Conservation (phyloP, 2,113 vertebrate genomes). For the Sapajus apella region DNA sequence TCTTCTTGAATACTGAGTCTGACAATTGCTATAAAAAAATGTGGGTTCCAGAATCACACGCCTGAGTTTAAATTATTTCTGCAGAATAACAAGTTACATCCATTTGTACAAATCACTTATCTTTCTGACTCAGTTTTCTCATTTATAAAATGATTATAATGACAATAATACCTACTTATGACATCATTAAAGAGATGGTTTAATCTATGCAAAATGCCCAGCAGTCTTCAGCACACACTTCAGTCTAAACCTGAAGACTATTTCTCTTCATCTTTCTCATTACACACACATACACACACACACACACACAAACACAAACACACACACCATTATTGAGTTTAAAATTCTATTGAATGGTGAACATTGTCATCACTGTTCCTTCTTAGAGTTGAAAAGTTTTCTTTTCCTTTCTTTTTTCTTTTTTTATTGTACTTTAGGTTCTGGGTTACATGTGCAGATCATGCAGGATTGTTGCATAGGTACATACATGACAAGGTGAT, state of each 20-base stretch:
- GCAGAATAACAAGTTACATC: neutral
- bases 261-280: neutral
- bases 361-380: neutral
- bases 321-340: neutral
- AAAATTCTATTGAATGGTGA: neutral
- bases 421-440: too few species aligned
- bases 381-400: neutral
- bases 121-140: neutral
- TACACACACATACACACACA: neutral
- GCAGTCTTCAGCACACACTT: neutral
- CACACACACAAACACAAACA: neutral
- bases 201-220: neutral
- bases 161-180: neutral
- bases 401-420: neutral
- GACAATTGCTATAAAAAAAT: constrained; percentile 36
- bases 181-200: neutral
- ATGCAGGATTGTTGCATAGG: too few species aligned
- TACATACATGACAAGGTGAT: too few species aligned
- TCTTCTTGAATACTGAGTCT: constrained; percentile 62
- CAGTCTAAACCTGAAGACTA: neutral
- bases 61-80: constrained; percentile 20
- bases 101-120: neutral
- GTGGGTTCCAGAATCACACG: neutral
- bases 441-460: too few species aligned
- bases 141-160: constrained; percentile 1